Base-by-base conservation (phyloP, 2,888 invertebrate species). In the Buathra laborator region DNA sequence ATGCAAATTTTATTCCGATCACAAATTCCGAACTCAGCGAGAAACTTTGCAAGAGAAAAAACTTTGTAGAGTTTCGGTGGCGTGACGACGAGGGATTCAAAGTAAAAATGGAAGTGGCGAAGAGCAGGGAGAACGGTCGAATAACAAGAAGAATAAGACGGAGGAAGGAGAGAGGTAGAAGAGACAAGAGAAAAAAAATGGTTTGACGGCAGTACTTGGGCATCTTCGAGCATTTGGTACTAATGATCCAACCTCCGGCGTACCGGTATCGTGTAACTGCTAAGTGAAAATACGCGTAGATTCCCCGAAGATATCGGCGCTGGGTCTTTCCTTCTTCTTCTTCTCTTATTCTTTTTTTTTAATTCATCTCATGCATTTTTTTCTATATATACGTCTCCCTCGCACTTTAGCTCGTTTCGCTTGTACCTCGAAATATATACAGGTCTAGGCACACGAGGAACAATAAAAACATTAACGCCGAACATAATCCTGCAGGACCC, bases 201-300 rank as follows among this genome's bases (percentile, higher is more conserved):
- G 19, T 72, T 19, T 48, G 59, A 48, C 70, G 51, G 53, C 48
- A 84, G 89, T 87, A 90, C 87, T 90, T 84, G 89, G 86, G 83
- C 87, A 86, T 88, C 90, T 87, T 87, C 86, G 76, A 88, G 88
- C 87, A 88, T 88, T 91, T 86, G 89, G 90, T 92, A 92, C 92
- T 93, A 93, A 93, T 91, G 92, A 92, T 91, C 90, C 89, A 89
- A 81, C 89, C 89, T 88, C 90, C 77, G 86, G 87, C 87, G 89
- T 89, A 89, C 89, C 89, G 87, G 91, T 91, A 90, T 92, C 92
- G 92, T 93, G 92, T 93, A 93, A 92, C 91, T 89, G 91, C 92
- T 93, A 93, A 93, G 93, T 93, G 92, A 93, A 93, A 93, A 93
- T 92, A 89, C 91, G 90, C 92, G 92, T 93, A 92, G 93, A 91